phyloP scores from a whole-genome alignment of 1,140 invertebrate species.

The Rhopalosiphum padi region DNA sequence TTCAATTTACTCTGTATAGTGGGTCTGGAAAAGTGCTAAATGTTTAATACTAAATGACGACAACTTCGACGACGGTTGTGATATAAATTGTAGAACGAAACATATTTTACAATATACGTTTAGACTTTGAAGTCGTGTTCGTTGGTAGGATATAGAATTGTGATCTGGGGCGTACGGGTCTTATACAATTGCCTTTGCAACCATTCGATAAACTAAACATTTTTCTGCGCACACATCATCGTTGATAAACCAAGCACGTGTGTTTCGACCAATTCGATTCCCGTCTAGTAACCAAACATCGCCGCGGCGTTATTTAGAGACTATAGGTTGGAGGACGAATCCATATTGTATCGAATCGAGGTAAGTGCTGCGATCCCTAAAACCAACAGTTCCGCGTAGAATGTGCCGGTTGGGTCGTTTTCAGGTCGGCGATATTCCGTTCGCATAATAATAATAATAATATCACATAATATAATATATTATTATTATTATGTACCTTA shows the following conservation, averaged over 20 bases:
- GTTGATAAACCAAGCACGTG: conserved; percentile 8
- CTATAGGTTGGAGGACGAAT: not conserved
- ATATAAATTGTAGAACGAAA: not conserved
- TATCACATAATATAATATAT: conserved; percentile 11
- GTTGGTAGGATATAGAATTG: not conserved
- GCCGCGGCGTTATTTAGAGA: not conserved
- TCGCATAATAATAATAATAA: not conserved
- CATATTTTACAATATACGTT: not conserved
- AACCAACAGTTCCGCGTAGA: not conserved
- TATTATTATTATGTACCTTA: conserved; percentile 32
- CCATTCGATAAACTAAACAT: not conserved
- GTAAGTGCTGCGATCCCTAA: not conserved
- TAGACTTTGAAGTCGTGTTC: not conserved
- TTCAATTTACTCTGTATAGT: not conserved
- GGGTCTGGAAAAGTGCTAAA: not conserved
- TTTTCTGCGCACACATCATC: not conserved
- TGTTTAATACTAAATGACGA: not conserved
- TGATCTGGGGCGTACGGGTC: not conserved
- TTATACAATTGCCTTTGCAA: not conserved
- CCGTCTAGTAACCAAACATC: not conserved
- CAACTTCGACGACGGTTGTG: not conserved
- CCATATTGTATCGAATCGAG: no score
- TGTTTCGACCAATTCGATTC: not conserved
- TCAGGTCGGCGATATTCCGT: not conserved
- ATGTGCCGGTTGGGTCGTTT: not conserved